These are phyloP conservation scores for Diachasma alloeum DNA, from an alignment of 1,140 invertebrate species.

Conservation along the genomic window DNA sequence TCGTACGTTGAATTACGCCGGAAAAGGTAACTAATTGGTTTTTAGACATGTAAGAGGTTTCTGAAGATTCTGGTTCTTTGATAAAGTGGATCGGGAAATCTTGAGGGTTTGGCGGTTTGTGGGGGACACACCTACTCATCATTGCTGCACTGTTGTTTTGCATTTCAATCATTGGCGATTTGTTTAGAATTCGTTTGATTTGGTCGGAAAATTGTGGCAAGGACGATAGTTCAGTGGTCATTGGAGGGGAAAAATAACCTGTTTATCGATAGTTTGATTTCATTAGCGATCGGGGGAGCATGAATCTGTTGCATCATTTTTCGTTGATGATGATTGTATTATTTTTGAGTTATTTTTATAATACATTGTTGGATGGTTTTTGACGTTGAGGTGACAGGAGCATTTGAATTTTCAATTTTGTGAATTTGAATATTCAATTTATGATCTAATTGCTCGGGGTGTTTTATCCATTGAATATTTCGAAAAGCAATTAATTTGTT, in stretches of 20 bases:
- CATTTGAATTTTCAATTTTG: too few relatives aligned
- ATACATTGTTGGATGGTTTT: too few relatives aligned
- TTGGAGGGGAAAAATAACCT: neutral
- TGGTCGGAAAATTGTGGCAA: neutral
- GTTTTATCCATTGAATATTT: too few relatives aligned
- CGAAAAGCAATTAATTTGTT: too few relatives aligned
- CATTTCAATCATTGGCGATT: neutral
- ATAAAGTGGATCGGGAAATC: neutral
- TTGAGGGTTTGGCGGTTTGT: too few relatives aligned
- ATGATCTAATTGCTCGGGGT: too few relatives aligned
- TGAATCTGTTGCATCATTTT: neutral
- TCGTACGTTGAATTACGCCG: slow-evolving; percentile 4
- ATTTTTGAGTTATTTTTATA: too few relatives aligned
- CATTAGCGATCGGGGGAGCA: neutral
- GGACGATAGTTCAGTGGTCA: neutral
- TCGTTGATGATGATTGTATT: too few relatives aligned
- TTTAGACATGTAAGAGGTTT: neutral
- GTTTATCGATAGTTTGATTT: neutral
- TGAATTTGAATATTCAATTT: too few relatives aligned
- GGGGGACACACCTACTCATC: neutral
- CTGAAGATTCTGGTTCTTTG: neutral
- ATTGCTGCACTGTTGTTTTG: neutral
- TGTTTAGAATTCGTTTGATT: neutral
- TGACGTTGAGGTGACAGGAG: too few relatives aligned
- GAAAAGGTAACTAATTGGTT: neutral